Evolutionary conservation across 1,140 invertebrate species (phyloP), one percentile per base, ranked within the genome.

Genomic region (Drosophila sulfurigaster): DNA sequence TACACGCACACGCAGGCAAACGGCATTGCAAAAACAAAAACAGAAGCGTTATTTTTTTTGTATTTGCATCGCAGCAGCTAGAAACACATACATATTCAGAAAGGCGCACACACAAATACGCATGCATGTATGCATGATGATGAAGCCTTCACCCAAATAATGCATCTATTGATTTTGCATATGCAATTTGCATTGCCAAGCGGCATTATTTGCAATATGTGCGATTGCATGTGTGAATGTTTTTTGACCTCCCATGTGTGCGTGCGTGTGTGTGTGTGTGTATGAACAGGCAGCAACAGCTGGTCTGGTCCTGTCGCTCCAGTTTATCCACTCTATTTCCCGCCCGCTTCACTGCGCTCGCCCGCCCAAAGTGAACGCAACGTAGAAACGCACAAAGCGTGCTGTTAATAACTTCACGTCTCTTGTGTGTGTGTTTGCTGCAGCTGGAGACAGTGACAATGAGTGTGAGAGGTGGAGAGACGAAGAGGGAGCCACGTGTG

Each of bases 71-170:
- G 65, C 78, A 79, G 60, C 64, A 72, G 35, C 72, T 48, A 62
- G 69, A 69, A 15, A 59, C 20, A 5, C 11, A 48, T 49, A 59
- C 28, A 46, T 43, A 45, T 25, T 71, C 16, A 65, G 16, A 49
- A 35, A 65, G 41, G 20, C 20, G 25, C 11, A 10, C 20, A 46
- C 15, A 63, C 65, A 25, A 25, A 25, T 25, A 25, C 20, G 20
- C 20, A 62, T 78, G 64, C 64, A 76, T 67, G 69, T 32, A 79
- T 20, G 58, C 69, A 75, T 69, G 78, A 69, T 88, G 78, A 89
- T 83, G 72, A 73, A 89, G 80, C 83, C 72, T 87, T 79, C 74
- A 72, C 68, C 74, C 35, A 76, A 76, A 76, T 72, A 76, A 54
- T 76, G 49, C 60, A 66, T 76, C 62, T 76, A 76, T 76, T 73